Evolutionary conservation across 35 echinoderm and acorn worm genomes (phyloP).

Genomic region (Apostichopus japonicus): DNA sequence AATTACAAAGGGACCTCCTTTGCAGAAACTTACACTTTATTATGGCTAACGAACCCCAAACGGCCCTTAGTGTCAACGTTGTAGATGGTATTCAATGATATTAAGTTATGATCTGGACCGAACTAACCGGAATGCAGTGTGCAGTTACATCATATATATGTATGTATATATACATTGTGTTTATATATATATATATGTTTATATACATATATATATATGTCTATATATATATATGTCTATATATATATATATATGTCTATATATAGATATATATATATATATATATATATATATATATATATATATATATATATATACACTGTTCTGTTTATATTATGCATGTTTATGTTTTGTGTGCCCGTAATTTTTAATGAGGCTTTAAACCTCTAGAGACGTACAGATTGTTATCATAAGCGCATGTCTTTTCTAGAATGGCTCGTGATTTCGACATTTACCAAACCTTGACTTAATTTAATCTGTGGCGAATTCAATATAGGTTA

Average conservation of each 20-base stretch:
- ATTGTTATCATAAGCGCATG: neutral
- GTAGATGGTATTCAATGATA: neutral
- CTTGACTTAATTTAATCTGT: neutral
- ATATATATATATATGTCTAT: too few species aligned
- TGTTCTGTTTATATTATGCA: neutral
- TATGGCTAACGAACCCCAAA: neutral
- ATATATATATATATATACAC: neutral
- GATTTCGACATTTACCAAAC: neutral
- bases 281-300: too few species aligned
- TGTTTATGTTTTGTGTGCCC: neutral
- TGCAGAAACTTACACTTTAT: slow-evolving; percentile 1
- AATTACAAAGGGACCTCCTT: slow-evolving; percentile 8
- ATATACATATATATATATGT: too few species aligned
- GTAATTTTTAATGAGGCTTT: neutral
- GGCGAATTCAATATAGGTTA: too few species aligned
- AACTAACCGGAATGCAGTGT: neutral
- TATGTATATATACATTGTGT: too few species aligned
- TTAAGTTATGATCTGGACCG: neutral
- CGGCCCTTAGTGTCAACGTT: neutral
- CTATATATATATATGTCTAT: too few species aligned
- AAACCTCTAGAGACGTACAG: neutral
- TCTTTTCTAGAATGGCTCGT: neutral
- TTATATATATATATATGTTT: too few species aligned
- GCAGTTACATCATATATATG: too few species aligned
- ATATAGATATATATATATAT: too few species aligned